These are phyloP conservation scores for Habrosyne pyritoides DNA, from an alignment of 2,888 invertebrate species.

Conservation along the genomic window DNA sequence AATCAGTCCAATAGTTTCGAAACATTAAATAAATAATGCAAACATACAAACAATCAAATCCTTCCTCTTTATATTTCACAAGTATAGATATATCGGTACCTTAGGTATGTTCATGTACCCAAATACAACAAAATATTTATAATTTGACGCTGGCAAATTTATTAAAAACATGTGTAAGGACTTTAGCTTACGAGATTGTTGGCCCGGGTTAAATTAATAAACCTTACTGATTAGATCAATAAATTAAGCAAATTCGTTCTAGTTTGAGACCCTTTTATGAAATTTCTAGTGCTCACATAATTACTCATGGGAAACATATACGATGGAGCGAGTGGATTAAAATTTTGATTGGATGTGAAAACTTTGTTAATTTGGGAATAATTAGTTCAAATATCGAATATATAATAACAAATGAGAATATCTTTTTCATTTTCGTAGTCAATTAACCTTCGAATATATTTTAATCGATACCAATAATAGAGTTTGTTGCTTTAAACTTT, in stretches of 20 bases:
- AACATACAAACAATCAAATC: too few relatives aligned
- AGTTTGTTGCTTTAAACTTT: neutral
- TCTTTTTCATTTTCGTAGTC: neutral
- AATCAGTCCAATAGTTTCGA: too few relatives aligned
- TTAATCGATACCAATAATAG: neutral
- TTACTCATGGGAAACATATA: slow-evolving; percentile 35
- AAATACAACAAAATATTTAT: too few relatives aligned
- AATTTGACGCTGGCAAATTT: too few relatives aligned
- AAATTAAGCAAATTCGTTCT: slow-evolving; percentile 29
- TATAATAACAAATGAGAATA: neutral
- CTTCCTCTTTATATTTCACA: too few relatives aligned
- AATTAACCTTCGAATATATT: neutral
- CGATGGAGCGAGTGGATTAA: slow-evolving; percentile 28
- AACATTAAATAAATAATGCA: too few relatives aligned
- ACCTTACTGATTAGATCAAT: slow-evolving; percentile 29
- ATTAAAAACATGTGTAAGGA: too few relatives aligned
- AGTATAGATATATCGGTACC: too few relatives aligned
- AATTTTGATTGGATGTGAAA: slow-evolving; percentile 26
- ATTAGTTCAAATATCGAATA: slow-evolving; percentile 5
- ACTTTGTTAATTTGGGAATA: slow-evolving; percentile 2
- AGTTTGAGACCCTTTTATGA: slow-evolving; percentile 19
- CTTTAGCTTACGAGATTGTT: too few relatives aligned
- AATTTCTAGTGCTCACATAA: slow-evolving; percentile 24
- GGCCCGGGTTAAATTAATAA: too few relatives aligned
- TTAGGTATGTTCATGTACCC: too few relatives aligned